These are phyloP conservation scores for Albula glossodonta DNA, from an alignment of 2,113 vertebrate species.

Conservation along the genomic window DNA sequence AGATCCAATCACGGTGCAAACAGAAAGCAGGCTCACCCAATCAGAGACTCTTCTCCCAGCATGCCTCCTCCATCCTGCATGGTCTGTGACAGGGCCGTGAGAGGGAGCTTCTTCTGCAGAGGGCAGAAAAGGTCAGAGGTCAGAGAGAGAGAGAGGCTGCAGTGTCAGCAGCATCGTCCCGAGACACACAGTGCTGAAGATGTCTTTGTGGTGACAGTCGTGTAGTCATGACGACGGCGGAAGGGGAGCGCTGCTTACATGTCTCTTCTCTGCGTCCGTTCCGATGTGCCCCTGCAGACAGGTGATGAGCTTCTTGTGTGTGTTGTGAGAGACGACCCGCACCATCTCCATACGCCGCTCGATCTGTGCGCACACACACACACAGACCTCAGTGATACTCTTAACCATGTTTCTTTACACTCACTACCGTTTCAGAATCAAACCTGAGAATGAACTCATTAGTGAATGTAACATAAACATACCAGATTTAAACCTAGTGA, in stretches of 20 bases:
- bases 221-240: too few relatives aligned
- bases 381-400: too few relatives aligned
- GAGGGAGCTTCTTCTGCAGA: constrained; percentile 88
- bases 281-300: constrained; percentile 94
- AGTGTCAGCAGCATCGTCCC: background rate
- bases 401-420: background rate
- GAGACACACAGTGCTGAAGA: background rate
- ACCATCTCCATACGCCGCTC: constrained; percentile 91
- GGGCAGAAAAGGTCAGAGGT: background rate
- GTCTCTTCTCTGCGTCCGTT: constrained; percentile 88
- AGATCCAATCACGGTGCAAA: background rate
- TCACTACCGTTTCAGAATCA: background rate
- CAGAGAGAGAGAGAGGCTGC: background rate
- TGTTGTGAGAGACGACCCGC: constrained; percentile 88
- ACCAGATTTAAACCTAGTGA: too few relatives aligned
- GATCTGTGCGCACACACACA: constrained; percentile 67
- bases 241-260: constrained; percentile 73
- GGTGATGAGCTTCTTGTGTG: constrained; percentile 83
- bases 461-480: too few relatives aligned
- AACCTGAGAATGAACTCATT: background rate
- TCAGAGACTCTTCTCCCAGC: constrained; percentile 88
- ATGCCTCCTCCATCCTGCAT: constrained; percentile 88
- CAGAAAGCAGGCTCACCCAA: constrained; percentile 77
- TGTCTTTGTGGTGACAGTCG: background rate
- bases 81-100: constrained; percentile 88